A percentile compares a stretch with the other conserved stretches of the same genome.
Conservation (phyloP, 2,888 invertebrate genomes). For the Branchipolynoe longqiensis region DNA sequence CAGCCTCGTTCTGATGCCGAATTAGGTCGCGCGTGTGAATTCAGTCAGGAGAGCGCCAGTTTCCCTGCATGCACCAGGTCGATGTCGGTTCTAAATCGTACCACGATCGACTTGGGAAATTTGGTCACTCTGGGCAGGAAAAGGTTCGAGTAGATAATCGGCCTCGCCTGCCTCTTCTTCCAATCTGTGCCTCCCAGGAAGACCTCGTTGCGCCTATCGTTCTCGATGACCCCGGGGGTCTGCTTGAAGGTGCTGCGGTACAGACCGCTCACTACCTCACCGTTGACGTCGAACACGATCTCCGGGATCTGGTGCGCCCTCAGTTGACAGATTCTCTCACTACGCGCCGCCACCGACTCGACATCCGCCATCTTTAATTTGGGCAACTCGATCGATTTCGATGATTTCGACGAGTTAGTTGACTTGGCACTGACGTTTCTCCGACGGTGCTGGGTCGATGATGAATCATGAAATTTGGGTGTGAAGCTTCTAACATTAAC, state of each 20-base stretch:
- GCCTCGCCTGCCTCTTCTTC: neutral
- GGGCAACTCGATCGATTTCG: neutral
- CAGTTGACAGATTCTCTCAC: constrained; percentile 4
- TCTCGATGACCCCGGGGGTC: neutral
- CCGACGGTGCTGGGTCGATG: neutral
- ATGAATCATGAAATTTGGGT: too few species aligned
- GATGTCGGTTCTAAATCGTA: constrained; percentile 16
- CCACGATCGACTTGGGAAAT: neutral
- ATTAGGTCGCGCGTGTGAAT: too few species aligned
- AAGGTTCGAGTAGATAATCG: constrained; percentile 13
- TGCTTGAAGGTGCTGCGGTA: constrained; percentile 33
- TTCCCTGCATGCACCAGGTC: constrained; percentile 3
- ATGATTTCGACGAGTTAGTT: neutral
- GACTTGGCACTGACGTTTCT: neutral
- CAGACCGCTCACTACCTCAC: constrained; percentile 20
- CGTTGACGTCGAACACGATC: constrained; percentile 1
- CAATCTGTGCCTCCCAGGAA: constrained; percentile 25
- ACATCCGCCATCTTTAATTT: neutral
- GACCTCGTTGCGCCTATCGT: constrained; percentile 27
- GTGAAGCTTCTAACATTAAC: neutral
- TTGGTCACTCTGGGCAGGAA: constrained; percentile 32
- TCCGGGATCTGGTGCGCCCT: constrained; percentile 17
- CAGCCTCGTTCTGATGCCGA: too few species aligned
- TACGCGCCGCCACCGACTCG: neutral
- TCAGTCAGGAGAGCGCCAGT: too few species aligned